Base-by-base conservation (phyloP, 2,888 invertebrate genomes). In the Limnephilus rhombicus region DNA sequence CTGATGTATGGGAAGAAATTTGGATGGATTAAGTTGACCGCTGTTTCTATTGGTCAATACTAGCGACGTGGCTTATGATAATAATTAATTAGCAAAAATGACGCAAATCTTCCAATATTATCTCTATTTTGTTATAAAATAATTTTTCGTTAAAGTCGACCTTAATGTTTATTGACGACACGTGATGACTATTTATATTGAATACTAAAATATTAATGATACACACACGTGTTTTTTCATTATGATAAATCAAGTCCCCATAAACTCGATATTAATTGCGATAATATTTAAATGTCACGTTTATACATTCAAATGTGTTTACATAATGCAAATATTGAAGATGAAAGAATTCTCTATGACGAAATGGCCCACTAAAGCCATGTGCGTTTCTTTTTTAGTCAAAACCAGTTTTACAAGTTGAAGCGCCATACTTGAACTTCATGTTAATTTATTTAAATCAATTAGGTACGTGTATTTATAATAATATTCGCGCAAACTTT, bases 271-370 rank as follows among this genome's bases (percentile, higher is more conserved):
- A 87, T 53, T 87, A 53, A 87, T 87, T 68, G 53, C 53, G 15
- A 87, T 29, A 68, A 31, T 53, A 87, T 87, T 87, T n/a, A 68
- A 87, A 53, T 87, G 18, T 31, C 31, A 34, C 18, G 15, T 9
- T 53, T 87, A 87, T 29, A 87, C 68, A 53, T 68, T 68, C 68
- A 37, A 87, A 87, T 87, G 31, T 87, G 87, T 87, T 87, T 87
- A 68, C 68, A 87, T 87, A 87, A 87, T 87, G 68, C 68, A 53
- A 87, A 87, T 53, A 87, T 86, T 87, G 87, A 68, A 87, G 87
- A 87, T 53, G 53, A 87, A 87, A 87, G 34, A 87, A 68, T 87
- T 53, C 53, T 31, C 41, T 31, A 86, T 68, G 87, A 87, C 24
- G 87, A 87, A 87, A 87, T 87, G 87, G 53, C 53, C 87, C 68